Conservation (phyloP, 2,888 invertebrate species). For the Caenorhabditis sp. region DNA sequence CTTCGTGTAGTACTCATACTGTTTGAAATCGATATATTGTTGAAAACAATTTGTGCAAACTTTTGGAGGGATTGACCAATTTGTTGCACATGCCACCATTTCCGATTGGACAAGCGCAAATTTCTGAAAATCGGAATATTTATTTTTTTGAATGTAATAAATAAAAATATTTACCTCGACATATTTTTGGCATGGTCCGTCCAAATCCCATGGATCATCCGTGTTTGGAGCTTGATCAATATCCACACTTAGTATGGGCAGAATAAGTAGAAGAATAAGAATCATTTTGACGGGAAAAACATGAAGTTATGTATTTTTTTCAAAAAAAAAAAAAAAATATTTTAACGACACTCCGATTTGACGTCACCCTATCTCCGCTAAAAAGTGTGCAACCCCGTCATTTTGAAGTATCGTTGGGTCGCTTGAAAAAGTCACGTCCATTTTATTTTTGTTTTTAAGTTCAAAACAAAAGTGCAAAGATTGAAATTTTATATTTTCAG, state of each 20-base stretch:
- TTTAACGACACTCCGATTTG: slow-evolving; percentile 6
- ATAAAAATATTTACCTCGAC: slow-evolving; percentile 53
- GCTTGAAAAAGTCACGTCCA: slow-evolving; percentile 35
- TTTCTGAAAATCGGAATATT: slow-evolving; percentile 50
- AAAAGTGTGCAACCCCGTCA: slow-evolving; percentile 10
- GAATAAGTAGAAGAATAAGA: background rate
- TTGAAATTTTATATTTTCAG: slow-evolving; percentile 22
- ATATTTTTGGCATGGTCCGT: slow-evolving; percentile 63
- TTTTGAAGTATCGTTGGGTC: slow-evolving; percentile 25
- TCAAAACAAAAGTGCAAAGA: background rate
- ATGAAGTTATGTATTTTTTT: background rate
- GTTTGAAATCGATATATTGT: slow-evolving; percentile 63
- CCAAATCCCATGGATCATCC: slow-evolving; percentile 62
- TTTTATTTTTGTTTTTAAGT: slow-evolving; percentile 7
- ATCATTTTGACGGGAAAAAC: background rate
- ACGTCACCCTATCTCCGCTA: slow-evolving; percentile 13
- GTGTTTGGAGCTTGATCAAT: slow-evolving; percentile 24
- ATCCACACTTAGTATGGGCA: background rate
- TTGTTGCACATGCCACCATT: slow-evolving; percentile 64
- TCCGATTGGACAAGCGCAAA: slow-evolving; percentile 48
- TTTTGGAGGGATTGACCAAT: slow-evolving; percentile 67
- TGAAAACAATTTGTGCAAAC: slow-evolving; percentile 69
- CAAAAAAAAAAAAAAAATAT: slow-evolving; percentile 2
- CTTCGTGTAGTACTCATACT: slow-evolving; percentile 63
- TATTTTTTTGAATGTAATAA: background rate